Conservation (phyloP, 2,113 vertebrate species). For the Cyanistes caeruleus region DNA sequence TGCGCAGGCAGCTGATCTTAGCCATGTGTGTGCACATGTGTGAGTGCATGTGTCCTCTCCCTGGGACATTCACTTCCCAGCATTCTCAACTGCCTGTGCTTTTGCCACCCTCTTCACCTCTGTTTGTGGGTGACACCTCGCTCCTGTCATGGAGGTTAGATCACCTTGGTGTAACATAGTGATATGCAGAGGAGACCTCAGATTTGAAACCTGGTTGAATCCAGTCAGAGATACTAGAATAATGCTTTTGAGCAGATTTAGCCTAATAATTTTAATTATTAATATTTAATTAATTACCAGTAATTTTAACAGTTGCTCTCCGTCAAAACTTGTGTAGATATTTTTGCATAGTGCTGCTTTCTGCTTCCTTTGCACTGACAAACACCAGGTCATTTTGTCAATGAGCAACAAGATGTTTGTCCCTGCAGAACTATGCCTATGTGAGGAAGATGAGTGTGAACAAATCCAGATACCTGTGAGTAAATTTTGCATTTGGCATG, state of each 20-base stretch:
- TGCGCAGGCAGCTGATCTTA: neutral
- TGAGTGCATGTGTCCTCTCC: rapidly evolving
- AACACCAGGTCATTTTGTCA: neutral
- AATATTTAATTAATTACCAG: neutral
- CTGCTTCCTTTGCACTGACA: neutral
- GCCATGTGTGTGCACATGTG: rapidly evolving
- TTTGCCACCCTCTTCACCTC: neutral
- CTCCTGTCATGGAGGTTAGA: neutral
- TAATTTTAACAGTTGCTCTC: neutral
- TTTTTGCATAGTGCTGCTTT: neutral
- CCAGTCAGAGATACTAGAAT: neutral
- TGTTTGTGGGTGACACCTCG: rapidly evolving
- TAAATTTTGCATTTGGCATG: neutral
- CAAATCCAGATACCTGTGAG: neutral
- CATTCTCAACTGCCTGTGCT: neutral
- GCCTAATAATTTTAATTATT: neutral
- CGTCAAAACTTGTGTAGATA: neutral
- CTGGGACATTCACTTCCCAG: neutral
- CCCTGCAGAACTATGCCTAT: rapidly evolving
- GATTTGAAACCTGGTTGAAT: neutral
- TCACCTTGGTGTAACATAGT: rapidly evolving
- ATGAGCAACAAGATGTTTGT: neutral
- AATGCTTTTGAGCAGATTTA: neutral
- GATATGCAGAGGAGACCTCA: neutral
- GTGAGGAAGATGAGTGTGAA: neutral